Percentiles rank a stretch among this genome's conserved stretches.
Evolutionary conservation across 2,888 invertebrate genomes (phyloP).

Genomic region (Hemistola chrysoprasaria): DNA sequence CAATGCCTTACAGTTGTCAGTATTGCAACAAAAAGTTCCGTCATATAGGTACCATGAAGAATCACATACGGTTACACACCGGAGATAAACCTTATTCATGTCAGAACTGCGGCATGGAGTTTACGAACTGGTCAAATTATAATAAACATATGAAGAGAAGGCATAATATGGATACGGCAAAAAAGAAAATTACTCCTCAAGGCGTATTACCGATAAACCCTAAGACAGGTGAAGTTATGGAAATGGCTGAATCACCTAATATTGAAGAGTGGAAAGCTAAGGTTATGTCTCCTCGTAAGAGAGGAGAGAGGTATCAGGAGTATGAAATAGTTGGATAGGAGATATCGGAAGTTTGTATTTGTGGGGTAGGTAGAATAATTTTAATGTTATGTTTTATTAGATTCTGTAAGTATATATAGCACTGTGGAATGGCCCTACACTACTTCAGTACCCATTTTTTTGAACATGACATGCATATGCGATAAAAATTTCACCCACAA

Average conservation of each 20-base stretch:
- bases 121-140: constrained; percentile 92
- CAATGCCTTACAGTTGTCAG: constrained; percentile 89
- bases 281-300: constrained; percentile 67
- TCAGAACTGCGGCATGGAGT: constrained; percentile 85
- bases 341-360: too few relatives aligned
- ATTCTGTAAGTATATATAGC: too few relatives aligned
- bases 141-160: constrained; percentile 91
- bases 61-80: constrained; percentile 88
- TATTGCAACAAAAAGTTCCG: constrained; percentile 89
- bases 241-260: constrained; percentile 51
- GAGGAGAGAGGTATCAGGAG: constrained; percentile 63
- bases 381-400: too few relatives aligned
- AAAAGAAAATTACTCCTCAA: constrained; percentile 80
- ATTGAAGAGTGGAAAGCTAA: constrained; percentile 72
- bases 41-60: constrained; percentile 87
- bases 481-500: too few relatives aligned
- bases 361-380: too few relatives aligned
- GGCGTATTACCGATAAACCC: constrained; percentile 72
- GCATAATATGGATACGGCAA: constrained; percentile 80
- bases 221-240: constrained; percentile 65
- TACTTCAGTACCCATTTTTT: too few relatives aligned
- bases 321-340: too few relatives aligned
- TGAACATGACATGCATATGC: too few relatives aligned
- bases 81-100: constrained; percentile 89
- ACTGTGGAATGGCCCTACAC: too few relatives aligned